These are phyloP conservation scores for Nymphicus hollandicus DNA, from an alignment of 2,113 vertebrate species.

Conservation along the genomic window DNA sequence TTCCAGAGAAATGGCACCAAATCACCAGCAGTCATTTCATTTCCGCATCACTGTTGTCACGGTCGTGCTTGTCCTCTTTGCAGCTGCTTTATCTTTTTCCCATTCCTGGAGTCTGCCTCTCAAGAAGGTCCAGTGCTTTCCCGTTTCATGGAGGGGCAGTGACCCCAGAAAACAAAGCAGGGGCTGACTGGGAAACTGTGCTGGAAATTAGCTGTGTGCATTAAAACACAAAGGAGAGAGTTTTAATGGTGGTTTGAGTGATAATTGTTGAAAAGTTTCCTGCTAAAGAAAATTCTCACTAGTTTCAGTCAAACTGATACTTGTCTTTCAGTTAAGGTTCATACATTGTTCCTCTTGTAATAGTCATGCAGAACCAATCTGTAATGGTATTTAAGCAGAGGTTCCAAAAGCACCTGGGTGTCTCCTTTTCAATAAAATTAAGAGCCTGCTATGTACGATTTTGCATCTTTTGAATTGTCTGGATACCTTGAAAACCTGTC, in stretches of 20 bases:
- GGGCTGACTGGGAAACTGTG: background rate
- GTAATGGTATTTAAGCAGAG: background rate
- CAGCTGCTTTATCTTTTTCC: background rate
- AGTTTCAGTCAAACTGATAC: background rate
- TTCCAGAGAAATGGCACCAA: background rate
- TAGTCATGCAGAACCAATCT: background rate
- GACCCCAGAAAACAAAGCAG: background rate
- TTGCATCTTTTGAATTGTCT: background rate
- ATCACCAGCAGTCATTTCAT: background rate
- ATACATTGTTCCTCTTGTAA: background rate
- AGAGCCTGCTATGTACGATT: background rate
- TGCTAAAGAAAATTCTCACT: background rate
- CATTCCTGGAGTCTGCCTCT: background rate
- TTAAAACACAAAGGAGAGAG: background rate
- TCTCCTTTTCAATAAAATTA: background rate
- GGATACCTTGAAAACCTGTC: background rate
- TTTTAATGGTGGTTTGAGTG: background rate
- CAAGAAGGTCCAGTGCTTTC: fast-evolving
- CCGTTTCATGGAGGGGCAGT: background rate
- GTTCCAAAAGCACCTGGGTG: fast-evolving
- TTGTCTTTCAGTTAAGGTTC: background rate
- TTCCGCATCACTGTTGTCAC: fast-evolving
- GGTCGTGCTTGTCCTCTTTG: background rate
- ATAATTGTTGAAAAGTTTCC: background rate
- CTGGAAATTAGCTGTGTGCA: background rate